Conservation (phyloP, 2,113 vertebrate species). For the Marcusenius ussheri region DNA sequence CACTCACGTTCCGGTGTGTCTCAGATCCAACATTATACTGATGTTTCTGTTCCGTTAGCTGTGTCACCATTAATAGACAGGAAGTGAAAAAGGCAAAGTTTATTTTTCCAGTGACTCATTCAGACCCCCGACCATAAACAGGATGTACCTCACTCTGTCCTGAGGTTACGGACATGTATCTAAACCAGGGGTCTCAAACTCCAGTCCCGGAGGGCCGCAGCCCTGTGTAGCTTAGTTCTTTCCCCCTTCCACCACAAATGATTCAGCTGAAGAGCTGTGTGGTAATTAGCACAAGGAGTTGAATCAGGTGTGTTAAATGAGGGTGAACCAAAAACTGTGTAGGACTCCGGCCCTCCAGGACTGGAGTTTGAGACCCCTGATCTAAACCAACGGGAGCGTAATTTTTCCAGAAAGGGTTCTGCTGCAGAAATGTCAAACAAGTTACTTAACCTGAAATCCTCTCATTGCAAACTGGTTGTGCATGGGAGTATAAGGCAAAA, state of each 20-base stretch:
- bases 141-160: neutral
- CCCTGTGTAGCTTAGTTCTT: no score
- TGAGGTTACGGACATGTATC: neutral
- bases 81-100: neutral
- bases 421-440: neutral
- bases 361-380: neutral
- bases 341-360: no score
- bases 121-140: neutral
- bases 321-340: no score
- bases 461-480: neutral
- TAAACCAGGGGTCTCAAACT: neutral
- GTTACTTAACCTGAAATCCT: neutral
- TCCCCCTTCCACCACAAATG: no score
- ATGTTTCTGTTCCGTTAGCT: neutral
- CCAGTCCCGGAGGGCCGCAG: no score
- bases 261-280: no score
- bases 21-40: neutral
- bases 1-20: neutral
- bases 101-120: neutral
- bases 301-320: no score
- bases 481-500: neutral
- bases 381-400: neutral
- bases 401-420: neutral
- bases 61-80: neutral
- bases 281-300: no score